A percentile compares a stretch with the other conserved stretches of the same genome.
Evolutionary conservation across 1,140 invertebrate species (phyloP).

Genomic region (Cotesia vestalis): DNA sequence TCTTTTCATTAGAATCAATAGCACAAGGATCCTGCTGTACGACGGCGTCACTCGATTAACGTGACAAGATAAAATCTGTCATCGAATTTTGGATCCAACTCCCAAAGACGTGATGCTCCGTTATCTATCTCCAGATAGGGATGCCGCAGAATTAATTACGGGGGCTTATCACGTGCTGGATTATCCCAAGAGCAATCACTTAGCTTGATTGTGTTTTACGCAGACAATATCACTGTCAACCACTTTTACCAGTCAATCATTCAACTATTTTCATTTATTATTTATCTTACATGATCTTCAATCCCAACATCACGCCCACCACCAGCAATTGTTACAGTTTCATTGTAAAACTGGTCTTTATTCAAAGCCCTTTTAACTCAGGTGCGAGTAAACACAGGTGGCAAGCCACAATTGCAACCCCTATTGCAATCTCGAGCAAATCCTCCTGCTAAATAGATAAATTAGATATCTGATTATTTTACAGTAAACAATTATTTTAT

Average conservation of each 20-base stretch:
- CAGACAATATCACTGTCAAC: constrained; percentile 53
- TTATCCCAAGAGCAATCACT: constrained; percentile 60
- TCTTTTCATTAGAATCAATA: constrained; percentile 18
- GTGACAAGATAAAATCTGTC: constrained; percentile 5
- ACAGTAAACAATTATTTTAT: too few relatives aligned
- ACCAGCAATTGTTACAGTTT: not conserved
- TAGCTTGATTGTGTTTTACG: constrained; percentile 39
- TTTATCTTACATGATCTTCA: constrained; percentile 25
- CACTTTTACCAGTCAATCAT: constrained; percentile 54
- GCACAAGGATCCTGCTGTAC: constrained; percentile 29
- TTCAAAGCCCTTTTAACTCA: constrained; percentile 53
- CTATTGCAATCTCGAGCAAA: not conserved
- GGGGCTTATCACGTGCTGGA: constrained; percentile 50
- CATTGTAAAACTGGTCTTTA: not conserved
- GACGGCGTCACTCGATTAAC: constrained; percentile 21
- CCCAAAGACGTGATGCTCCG: not conserved
- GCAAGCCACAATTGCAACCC: not conserved
- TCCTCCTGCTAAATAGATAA: not conserved
- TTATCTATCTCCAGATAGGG: not conserved
- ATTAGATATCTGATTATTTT: too few relatives aligned
- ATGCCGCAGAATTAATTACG: not conserved
- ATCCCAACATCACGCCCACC: constrained; percentile 4
- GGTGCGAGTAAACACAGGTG: constrained; percentile 65
- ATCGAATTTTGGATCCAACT: constrained; percentile 21
- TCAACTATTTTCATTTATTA: constrained; percentile 45